Evolutionary conservation across 1,140 invertebrate genomes (phyloP).

Genomic region (Neodiprion pinetum): DNA sequence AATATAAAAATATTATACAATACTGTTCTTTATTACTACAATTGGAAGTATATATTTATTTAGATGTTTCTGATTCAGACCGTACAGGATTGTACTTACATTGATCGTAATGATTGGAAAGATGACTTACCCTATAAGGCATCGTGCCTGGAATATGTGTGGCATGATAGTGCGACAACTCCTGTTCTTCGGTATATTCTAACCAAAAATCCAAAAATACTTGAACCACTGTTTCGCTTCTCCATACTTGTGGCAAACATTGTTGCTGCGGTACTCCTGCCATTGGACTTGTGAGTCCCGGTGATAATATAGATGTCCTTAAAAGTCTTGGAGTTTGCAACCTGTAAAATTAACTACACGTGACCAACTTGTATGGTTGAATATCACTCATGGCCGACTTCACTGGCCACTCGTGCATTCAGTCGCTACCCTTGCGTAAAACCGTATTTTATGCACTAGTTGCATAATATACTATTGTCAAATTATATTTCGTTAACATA

Average conservation of each 20-base stretch:
- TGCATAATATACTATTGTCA: too few species aligned
- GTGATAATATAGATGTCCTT: constrained; percentile 55
- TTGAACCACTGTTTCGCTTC: constrained; percentile 81
- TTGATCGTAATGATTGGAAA: constrained; percentile 12
- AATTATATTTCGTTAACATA: too few species aligned
- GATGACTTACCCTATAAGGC: constrained; percentile 49
- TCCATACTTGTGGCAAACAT: constrained; percentile 71
- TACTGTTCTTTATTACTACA: constrained; percentile 13
- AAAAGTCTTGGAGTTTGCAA: constrained; percentile 48
- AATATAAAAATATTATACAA: neutral
- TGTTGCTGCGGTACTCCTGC: constrained; percentile 52
- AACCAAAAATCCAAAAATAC: constrained; percentile 88
- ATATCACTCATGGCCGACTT: too few species aligned
- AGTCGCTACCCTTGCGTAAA: too few species aligned
- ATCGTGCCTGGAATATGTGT: constrained; percentile 40
- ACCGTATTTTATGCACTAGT: too few species aligned
- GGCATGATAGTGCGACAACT: constrained; percentile 49
- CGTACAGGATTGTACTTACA: neutral
- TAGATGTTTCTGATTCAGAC: neutral
- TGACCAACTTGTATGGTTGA: too few species aligned
- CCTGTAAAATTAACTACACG: constrained; percentile 10
- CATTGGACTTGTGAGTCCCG: constrained; percentile 43
- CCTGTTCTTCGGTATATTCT: constrained; percentile 66
- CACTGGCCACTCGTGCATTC: too few species aligned
- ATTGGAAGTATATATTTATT: constrained; percentile 12